Conservation (phyloP, 2,113 vertebrate species). For the Clarias gariepinus region DNA sequence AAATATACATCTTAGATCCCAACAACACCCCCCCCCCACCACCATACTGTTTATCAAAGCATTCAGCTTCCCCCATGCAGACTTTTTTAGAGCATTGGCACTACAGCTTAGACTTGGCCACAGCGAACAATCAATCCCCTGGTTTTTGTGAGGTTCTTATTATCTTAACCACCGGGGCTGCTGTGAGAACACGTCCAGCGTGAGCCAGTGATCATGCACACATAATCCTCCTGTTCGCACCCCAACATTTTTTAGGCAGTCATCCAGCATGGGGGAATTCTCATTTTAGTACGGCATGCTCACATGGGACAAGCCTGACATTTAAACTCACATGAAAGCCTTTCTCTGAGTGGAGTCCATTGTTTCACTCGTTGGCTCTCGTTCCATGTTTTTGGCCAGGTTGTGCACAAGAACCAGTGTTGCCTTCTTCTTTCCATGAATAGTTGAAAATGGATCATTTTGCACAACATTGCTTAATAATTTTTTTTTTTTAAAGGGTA, state of each 20-base stretch:
- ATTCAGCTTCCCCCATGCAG: constrained; percentile 15
- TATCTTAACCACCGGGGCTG: constrained; percentile 27
- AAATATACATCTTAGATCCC: constrained; percentile 35
- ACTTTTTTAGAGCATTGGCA: constrained; percentile 4
- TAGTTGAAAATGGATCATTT: background rate
- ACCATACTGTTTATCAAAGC: constrained; percentile 21
- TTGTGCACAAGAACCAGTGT: constrained; percentile 32
- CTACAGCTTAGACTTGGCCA: too few species aligned
- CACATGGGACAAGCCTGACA: constrained; percentile 39
- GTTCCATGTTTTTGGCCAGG: constrained; percentile 5
- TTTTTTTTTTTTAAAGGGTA: background rate
- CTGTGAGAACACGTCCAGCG: constrained; percentile 23
- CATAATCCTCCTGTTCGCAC: constrained; percentile 33
- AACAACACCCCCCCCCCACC: too few species aligned
- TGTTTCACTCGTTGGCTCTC: constrained; percentile 20
- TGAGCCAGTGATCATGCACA: constrained; percentile 21
- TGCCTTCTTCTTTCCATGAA: background rate
- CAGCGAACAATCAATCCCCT: background rate
- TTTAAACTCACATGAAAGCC: constrained; percentile 44
- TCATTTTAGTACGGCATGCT: constrained; percentile 37
- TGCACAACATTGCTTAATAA: background rate
- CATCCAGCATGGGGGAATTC: constrained; percentile 46
- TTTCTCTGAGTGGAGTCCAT: constrained; percentile 33
- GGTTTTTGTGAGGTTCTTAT: background rate
- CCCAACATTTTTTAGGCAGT: constrained; percentile 40